These are phyloP conservation scores for Sminthopsis crassicaudata DNA, from an alignment of 2,113 vertebrate genomes.

Conservation along the genomic window DNA sequence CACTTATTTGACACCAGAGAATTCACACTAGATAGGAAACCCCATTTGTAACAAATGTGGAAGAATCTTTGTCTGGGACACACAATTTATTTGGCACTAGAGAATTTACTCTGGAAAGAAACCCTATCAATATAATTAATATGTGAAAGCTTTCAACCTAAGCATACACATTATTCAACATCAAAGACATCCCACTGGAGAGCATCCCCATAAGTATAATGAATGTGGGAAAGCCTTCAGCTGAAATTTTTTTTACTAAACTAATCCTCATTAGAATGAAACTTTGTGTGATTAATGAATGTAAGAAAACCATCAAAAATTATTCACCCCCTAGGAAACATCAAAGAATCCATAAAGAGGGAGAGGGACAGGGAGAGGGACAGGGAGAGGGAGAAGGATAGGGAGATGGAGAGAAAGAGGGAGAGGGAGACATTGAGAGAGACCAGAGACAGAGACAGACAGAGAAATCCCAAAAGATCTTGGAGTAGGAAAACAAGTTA, in stretches of 20 bases:
- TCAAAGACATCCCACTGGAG: constrained; percentile 1
- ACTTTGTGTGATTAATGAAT: background rate
- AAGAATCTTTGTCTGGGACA: background rate
- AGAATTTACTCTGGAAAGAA: background rate
- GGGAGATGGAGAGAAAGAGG: too few relatives aligned
- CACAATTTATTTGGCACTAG: background rate
- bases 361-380: too few relatives aligned
- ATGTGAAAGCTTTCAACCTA: background rate
- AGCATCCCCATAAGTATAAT: background rate
- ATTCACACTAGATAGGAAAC: background rate
- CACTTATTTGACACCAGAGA: background rate
- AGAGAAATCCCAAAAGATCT: too few relatives aligned
- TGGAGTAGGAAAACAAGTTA: background rate
- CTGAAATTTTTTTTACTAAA: background rate
- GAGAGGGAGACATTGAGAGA: too few relatives aligned
- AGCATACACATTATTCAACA: constrained; percentile 1
- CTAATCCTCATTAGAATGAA: background rate
- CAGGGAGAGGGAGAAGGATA: too few relatives aligned
- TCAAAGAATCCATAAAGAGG: background rate
- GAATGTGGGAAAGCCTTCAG: background rate
- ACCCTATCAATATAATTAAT: constrained; percentile 4
- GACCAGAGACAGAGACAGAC: too few relatives aligned
- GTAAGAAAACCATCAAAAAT: background rate
- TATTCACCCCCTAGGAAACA: background rate
- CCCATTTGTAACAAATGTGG: background rate